These are phyloP conservation scores for Cuniculus paca DNA, from an alignment of 2,797 vertebrate species.

Conservation along the genomic window DNA sequence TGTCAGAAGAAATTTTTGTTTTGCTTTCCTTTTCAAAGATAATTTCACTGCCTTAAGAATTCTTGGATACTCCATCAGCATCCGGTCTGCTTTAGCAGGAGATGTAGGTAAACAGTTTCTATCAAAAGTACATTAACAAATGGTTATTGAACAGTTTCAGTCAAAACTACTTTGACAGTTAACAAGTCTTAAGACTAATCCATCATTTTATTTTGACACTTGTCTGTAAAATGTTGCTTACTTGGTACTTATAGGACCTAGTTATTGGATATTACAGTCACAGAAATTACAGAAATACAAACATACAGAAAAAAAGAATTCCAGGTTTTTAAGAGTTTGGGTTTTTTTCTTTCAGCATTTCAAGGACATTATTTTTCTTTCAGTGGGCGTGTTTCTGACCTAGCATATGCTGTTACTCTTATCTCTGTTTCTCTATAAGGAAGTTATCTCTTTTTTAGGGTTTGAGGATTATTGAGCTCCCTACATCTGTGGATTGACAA, in stretches of 20 bases:
- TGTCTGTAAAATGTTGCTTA: neutral
- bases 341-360: neutral
- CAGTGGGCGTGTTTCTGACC: neutral
- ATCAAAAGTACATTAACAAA: neutral
- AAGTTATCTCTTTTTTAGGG: neutral
- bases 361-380: neutral
- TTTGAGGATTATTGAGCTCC: neutral
- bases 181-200: neutral
- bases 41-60: neutral
- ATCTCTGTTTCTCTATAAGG: neutral
- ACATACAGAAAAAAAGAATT: neutral
- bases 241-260: neutral
- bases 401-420: neutral
- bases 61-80: neutral
- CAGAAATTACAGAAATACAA: neutral
- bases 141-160: neutral
- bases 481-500: neutral
- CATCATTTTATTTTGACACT: neutral
- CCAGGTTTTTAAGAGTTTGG: neutral
- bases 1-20: neutral
- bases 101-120: neutral
- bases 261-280: neutral
- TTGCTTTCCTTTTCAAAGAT: neutral
- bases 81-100: neutral
- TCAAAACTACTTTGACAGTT: neutral